phyloP scores from a whole-genome alignment of 92 coral and sea anemone species.

The Blastomussa wellsi region DNA sequence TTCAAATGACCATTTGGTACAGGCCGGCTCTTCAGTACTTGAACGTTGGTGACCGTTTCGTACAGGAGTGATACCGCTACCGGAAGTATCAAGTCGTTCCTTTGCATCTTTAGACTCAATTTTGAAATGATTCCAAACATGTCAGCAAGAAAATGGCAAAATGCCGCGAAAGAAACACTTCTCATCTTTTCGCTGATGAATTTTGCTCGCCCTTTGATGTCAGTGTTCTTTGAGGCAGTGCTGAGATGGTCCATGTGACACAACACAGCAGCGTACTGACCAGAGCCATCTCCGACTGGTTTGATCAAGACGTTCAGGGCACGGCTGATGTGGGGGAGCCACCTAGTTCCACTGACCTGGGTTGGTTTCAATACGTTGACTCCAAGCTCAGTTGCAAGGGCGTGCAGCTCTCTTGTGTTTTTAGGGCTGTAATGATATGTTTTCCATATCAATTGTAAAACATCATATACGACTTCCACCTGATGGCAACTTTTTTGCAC shows the following conservation, averaged over 20 bases:
- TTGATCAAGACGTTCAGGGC: slow-evolving; percentile 37
- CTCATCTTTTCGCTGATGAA: background rate
- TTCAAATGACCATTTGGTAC: slow-evolving; percentile 43
- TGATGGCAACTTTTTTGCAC: slow-evolving; percentile 41
- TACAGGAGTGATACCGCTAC: slow-evolving; percentile 42
- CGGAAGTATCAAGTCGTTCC: slow-evolving; percentile 49
- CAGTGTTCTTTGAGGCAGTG: background rate
- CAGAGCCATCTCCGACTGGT: slow-evolving; percentile 9
- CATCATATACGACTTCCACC: slow-evolving; percentile 35
- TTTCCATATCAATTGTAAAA: slow-evolving; percentile 44
- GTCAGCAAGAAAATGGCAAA: slow-evolving; percentile 6
- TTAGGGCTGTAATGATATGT: slow-evolving; percentile 52
- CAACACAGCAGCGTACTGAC: slow-evolving; percentile 26
- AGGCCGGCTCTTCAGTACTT: slow-evolving; percentile 28
- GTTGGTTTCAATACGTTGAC: slow-evolving; percentile 48
- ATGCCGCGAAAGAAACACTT: background rate
- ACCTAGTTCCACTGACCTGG: slow-evolving; percentile 47
- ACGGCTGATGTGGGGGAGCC: slow-evolving; percentile 50
- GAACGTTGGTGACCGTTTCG: slow-evolving; percentile 37
- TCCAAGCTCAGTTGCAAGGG: slow-evolving; percentile 40
- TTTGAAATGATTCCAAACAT: too few species aligned
- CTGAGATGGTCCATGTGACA: slow-evolving; percentile 33
- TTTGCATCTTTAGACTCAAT: slow-evolving; percentile 26
- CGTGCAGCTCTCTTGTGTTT: slow-evolving; percentile 36
- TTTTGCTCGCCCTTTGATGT: slow-evolving; percentile 20